Conservation (phyloP, 2,113 vertebrate genomes). For the Corynorhinus townsendii region DNA sequence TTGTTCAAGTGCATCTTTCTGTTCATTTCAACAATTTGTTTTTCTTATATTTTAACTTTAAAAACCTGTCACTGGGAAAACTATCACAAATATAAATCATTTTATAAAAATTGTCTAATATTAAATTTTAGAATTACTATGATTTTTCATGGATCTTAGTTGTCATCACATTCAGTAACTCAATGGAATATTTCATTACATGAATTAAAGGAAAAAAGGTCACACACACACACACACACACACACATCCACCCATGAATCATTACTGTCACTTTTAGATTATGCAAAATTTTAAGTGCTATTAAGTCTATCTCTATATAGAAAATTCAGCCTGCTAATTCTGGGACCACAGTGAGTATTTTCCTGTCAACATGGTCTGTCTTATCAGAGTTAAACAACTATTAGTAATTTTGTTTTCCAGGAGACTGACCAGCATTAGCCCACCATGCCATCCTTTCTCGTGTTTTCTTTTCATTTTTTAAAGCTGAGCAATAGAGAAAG, state of each 20-base stretch:
- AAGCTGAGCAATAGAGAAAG: neutral
- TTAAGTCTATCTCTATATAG: neutral
- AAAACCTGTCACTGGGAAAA: neutral
- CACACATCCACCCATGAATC: neutral
- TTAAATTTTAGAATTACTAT: conserved; percentile 54
- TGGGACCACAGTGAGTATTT: conserved; percentile 51
- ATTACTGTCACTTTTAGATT: conserved; percentile 10
- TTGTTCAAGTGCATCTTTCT: neutral
- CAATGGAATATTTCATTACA: neutral
- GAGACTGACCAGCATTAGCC: conserved; percentile 59
- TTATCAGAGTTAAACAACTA: conserved; percentile 70
- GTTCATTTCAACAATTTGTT: neutral
- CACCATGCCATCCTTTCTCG: neutral
- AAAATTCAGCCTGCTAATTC: conserved; percentile 40
- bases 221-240: neutral
- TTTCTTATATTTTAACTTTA: neutral
- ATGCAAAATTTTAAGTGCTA: neutral
- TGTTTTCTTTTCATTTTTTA: neutral
- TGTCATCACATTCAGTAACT: neutral
- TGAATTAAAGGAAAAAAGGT: neutral
- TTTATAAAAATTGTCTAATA: neutral
- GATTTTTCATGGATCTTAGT: neutral
- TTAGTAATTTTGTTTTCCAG: conserved; percentile 73
- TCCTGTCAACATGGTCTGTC: conserved; percentile 53
- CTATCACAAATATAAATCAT: neutral